Percentiles rank a stretch among this genome's conserved stretches.
Evolutionary conservation across 1,140 invertebrate species (phyloP).

Genomic region (Bombus affinis): DNA sequence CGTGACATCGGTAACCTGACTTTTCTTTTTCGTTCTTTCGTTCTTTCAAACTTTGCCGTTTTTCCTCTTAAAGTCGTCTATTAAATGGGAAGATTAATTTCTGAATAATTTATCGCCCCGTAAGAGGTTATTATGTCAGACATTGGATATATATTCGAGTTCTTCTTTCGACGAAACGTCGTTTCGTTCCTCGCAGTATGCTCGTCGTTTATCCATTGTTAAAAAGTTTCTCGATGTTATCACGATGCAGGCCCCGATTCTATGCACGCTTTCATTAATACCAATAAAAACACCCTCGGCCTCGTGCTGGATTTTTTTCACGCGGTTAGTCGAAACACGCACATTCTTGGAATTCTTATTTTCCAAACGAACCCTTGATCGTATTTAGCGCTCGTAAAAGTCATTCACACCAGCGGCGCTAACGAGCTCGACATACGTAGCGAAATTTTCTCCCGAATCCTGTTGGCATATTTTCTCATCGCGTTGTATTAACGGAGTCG

Average conservation of each 20-base stretch:
- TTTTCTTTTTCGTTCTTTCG: background rate
- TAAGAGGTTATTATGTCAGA: background rate
- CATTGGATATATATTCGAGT: background rate
- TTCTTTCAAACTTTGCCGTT: background rate
- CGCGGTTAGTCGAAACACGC: background rate
- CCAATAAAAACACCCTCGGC: no score
- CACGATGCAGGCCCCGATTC: background rate
- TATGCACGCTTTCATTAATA: background rate
- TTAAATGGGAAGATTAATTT: background rate
- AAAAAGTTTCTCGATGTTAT: background rate
- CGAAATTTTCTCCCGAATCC: background rate
- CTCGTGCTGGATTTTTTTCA: background rate
- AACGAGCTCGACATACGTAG: background rate
- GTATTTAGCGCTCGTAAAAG: background rate
- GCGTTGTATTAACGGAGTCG: background rate
- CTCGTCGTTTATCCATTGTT: background rate
- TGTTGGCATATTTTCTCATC: conserved; percentile 13
- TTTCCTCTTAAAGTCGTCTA: background rate
- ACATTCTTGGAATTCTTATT: conserved; percentile 9
- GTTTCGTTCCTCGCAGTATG: background rate
- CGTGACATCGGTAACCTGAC: conserved; percentile 43
- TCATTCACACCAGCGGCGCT: background rate
- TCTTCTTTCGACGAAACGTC: background rate
- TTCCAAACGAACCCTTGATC: background rate
- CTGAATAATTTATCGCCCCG: background rate